Evolutionary conservation across 2,113 vertebrate species (phyloP), one percentile per base, ranked within the genome.

Genomic region (Notiomystis cincta): DNA sequence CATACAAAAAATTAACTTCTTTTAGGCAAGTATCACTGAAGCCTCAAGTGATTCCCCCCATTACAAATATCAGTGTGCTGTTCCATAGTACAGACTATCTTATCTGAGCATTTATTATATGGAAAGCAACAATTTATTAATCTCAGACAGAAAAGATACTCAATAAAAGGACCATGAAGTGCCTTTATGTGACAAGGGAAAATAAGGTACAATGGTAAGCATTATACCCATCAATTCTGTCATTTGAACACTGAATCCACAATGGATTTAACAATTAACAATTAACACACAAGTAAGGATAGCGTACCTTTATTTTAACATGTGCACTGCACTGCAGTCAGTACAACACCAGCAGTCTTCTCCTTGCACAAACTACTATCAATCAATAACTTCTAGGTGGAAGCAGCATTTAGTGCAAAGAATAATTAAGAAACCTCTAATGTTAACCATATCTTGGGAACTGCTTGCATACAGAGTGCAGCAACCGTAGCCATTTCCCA

Each of bases 361-460:
- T 93, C 96, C 90, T 85, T 92, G 84, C 92, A 97, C 87, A 83
- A 86, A 94, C 78, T 76, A 95, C 54, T 83, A 95, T 60, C 76
- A 90, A 60, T 96, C 92, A 91, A 72, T 86, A 91, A 97, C 80
- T 96, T 95, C 87, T 75, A 94, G 91, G 61, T 96, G 88, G 95
- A 96, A 96, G 91, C 70, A 97, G 95, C 92, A 96, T 95, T 97
- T 90, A 97, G 93, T 97, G 97, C 97, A 96, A 98, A 97, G 92
- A 97, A 85, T 60, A 64, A 51, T 79, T 60, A 92, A 95, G 87
- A 82, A 79, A 95, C 60, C 25, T 37, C 40, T 82, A 78, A 87
- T 19, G 62, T 70, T 91, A 97, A 94, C 61, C 18, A 8, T 86
- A 71, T 77, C 66, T 91, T 82, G 37, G 82, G 20, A 93, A 93